A percentile compares a stretch with the other conserved stretches of the same genome.
phyloP scores from a whole-genome alignment of 2,113 vertebrate genomes.

The Paradoxurus hermaphroditus region DNA sequence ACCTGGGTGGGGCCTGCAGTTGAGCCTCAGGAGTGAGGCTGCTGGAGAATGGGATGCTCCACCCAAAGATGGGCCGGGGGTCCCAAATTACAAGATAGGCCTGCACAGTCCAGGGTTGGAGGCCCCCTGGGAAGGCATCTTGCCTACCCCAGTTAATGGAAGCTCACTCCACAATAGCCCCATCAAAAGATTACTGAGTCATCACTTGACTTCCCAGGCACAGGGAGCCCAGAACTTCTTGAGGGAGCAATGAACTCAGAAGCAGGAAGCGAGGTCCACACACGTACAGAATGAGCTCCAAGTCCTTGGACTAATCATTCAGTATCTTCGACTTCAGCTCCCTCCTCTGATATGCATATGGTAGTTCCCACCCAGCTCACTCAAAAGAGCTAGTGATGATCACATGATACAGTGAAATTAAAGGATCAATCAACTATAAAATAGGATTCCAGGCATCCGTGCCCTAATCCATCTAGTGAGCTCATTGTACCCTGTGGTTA shows the following conservation, averaged over 20 bases:
- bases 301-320: not conserved
- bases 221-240: not conserved
- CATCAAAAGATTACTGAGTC: not conserved
- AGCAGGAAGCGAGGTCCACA: not conserved
- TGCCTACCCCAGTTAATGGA: not conserved
- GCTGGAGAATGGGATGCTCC: not conserved
- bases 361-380: not conserved
- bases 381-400: not conserved
- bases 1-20: not conserved
- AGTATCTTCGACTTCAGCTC: not conserved
- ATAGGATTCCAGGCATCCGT: not conserved
- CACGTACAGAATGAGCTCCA: fast-evolving
- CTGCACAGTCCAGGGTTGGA: not conserved
- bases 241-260: not conserved
- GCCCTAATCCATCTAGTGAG: not conserved
- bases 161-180: not conserved
- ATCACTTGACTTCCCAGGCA: not conserved
- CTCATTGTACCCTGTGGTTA: not conserved
- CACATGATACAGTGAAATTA: not conserved
- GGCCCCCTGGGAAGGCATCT: not conserved
- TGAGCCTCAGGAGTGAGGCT: not conserved
- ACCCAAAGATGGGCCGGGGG: not conserved
- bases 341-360: not conserved
- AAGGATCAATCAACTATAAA: not conserved
- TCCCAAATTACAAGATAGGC: not conserved